Evolutionary conservation across 2,797 vertebrate genomes (phyloP).

Genomic region (Leptodactylus fallax): DNA sequence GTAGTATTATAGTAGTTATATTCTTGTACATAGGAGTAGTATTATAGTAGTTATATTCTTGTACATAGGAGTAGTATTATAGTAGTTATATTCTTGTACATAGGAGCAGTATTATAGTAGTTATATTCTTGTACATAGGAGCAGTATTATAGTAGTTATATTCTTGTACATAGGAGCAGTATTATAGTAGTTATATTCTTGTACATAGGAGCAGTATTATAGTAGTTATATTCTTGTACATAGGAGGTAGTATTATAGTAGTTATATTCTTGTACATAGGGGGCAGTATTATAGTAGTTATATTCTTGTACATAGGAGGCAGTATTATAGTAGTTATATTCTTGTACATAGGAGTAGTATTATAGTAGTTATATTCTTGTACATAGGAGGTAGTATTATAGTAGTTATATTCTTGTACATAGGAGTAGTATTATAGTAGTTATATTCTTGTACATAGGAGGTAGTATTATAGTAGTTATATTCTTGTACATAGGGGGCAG

Average conservation of each 20-base stretch:
- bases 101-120: not conserved
- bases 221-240: not conserved
- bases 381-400: not conserved
- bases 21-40: not conserved
- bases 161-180: not conserved
- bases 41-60: slow-evolving; percentile 1
- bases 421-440: not conserved
- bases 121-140: not conserved
- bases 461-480: slow-evolving; percentile 3
- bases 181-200: slow-evolving; percentile 7
- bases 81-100: slow-evolving; percentile 9
- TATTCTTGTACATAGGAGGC: not conserved
- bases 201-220: not conserved
- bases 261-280: not conserved
- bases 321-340: slow-evolving; percentile 10
- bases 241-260: not conserved
- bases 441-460: not conserved
- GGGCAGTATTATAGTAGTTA: not conserved
- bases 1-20: slow-evolving; percentile 10
- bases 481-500: not conserved
- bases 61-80: not conserved
- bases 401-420: not conserved
- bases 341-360: not conserved
- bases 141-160: slow-evolving; percentile 6
- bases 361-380: slow-evolving; percentile 10